Evolutionary conservation across 2,888 invertebrate genomes (phyloP).

Genomic region (Uloborus plumipes): DNA sequence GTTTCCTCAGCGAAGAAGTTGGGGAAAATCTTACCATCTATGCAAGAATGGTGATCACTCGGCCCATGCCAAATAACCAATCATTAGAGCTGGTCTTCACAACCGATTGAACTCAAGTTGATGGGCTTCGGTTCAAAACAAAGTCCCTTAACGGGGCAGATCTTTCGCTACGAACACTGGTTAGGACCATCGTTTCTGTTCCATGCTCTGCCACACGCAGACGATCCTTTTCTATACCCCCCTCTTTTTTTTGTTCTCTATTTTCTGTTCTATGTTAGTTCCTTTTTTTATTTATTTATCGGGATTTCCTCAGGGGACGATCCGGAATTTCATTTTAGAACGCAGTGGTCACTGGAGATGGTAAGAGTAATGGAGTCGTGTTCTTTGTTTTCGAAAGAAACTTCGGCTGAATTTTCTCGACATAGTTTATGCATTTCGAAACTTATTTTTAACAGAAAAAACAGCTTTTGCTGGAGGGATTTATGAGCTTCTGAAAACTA

Average conservation of each 20-base stretch:
- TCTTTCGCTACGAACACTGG: constrained; percentile 30
- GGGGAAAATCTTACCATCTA: constrained; percentile 2
- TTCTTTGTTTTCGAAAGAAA: too few relatives aligned
- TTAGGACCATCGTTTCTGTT: constrained; percentile 50
- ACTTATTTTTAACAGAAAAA: too few relatives aligned
- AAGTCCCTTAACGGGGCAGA: constrained; percentile 36
- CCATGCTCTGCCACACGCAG: constrained; percentile 15
- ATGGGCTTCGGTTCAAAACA: constrained; percentile 34
- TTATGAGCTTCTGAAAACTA: too few relatives aligned
- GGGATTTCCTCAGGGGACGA: constrained; percentile 10
- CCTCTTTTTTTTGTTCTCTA: background rate
- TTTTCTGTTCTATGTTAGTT: background rate
- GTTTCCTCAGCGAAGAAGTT: constrained; percentile 9
- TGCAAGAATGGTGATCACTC: constrained; percentile 30
- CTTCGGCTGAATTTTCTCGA: too few relatives aligned
- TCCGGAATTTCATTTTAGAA: constrained; percentile 3
- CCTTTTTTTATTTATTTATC: constrained; percentile 4
- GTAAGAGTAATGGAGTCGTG: too few relatives aligned
- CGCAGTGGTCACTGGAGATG: constrained; percentile 1
- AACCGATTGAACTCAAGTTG: constrained; percentile 59
- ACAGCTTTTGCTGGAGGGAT: too few relatives aligned
- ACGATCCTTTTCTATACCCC: background rate
- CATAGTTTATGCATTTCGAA: too few relatives aligned
- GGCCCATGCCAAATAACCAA: constrained; percentile 58
- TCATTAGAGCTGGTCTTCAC: constrained; percentile 56